phyloP scores from a whole-genome alignment of 2,797 vertebrate species.

The Sarcophilus harrisii region DNA sequence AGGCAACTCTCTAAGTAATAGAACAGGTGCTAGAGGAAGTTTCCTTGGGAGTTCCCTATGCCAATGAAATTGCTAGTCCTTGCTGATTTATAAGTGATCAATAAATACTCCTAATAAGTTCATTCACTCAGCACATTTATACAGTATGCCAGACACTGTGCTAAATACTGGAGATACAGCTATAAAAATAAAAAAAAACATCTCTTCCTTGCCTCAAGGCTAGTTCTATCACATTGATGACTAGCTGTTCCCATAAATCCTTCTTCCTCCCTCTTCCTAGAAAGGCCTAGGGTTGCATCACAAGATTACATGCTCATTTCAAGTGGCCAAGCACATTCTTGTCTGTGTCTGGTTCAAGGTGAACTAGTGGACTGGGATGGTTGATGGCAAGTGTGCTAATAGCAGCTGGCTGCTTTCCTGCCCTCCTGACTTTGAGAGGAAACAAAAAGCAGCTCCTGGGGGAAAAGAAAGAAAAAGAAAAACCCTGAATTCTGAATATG shows the following conservation, averaged over 20 bases:
- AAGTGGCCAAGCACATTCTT: neutral
- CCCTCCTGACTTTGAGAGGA: neutral
- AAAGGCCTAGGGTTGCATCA: neutral
- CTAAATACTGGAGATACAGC: neutral
- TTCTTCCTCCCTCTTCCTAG: neutral
- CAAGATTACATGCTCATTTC: neutral
- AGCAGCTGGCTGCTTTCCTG: slow-evolving; percentile 15
- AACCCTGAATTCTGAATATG: slow-evolving; percentile 22
- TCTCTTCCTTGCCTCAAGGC: neutral
- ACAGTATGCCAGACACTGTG: neutral
- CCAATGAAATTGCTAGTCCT: too few species aligned
- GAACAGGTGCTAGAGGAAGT: neutral
- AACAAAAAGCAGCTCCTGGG: neutral
- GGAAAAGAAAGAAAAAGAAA: neutral
- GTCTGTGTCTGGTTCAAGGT: slow-evolving; percentile 12
- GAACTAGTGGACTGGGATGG: slow-evolving; percentile 19
- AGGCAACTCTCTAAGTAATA: neutral
- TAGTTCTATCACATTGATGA: neutral
- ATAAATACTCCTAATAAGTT: neutral
- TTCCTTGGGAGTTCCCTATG: neutral
- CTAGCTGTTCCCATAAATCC: neutral
- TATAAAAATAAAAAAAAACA: neutral
- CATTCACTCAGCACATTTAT: neutral
- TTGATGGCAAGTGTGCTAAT: slow-evolving; percentile 59
- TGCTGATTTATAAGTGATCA: neutral